phyloP scores from a whole-genome alignment of 1,140 invertebrate genomes.

The Leptoteleia sp. region DNA sequence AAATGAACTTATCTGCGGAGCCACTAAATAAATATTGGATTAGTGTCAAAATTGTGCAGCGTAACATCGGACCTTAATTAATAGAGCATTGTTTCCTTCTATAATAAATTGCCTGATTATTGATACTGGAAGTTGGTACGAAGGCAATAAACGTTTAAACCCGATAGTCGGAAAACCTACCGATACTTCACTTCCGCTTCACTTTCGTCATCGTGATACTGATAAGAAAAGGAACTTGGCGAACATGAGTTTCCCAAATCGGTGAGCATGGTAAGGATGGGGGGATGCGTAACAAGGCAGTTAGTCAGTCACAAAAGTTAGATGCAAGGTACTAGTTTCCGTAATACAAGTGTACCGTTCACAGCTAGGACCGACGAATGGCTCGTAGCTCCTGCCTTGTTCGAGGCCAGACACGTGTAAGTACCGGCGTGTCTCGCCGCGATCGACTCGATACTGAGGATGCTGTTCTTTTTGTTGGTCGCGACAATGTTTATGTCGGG shows the following conservation, averaged over 20 bases:
- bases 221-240: not conserved
- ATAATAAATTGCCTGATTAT: not conserved
- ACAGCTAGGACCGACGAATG: conserved; percentile 84
- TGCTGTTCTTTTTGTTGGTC: conserved; percentile 82
- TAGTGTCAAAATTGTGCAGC: conserved; percentile 20
- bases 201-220: conserved; percentile 9
- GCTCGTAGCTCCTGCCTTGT: conserved; percentile 85
- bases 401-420: conserved; percentile 87
- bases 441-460: conserved; percentile 87
- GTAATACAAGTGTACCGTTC: conserved; percentile 81
- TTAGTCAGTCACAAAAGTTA: conserved; percentile 12
- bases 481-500: conserved; percentile 75
- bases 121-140: conserved; percentile 51
- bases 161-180: no score
- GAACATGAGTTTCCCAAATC: conserved; percentile 19
- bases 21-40: conserved; percentile 68
- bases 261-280: conserved; percentile 1
- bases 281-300: not conserved
- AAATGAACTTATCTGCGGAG: conserved; percentile 87
- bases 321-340: not conserved
- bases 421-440: conserved; percentile 85
- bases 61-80: conserved; percentile 5
- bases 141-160: conserved; percentile 37
- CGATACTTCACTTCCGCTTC: not conserved
- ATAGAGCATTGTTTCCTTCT: not conserved